Evolutionary conservation across 2,888 invertebrate genomes (phyloP), one percentile per base, ranked within the genome.

Genomic region (Argyresthia albistria): DNA sequence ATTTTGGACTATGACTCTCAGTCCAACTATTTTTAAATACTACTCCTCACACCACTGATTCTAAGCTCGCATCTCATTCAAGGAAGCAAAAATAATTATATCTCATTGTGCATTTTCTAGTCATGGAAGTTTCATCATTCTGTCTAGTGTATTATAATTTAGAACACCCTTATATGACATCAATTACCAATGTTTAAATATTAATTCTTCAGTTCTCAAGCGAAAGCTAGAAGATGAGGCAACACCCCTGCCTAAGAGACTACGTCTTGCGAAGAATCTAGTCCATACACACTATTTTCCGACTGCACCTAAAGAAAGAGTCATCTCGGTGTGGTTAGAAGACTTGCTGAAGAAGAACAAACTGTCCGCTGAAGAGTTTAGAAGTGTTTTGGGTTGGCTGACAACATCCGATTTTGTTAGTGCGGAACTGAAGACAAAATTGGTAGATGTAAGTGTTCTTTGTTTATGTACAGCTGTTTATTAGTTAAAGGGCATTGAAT

Each of bases 231-330:
- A 82, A 0, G 75, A 86, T 56, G 70, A 72, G 0, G 62, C 69
- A 4, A 81, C 77, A 53, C 80, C 89, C 0, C 55, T 89, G 7
- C 62, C 86, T 0, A 90, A 90, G 61, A 76, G 90, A 8, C 68
- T 90, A 1, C 87, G 89, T 58, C 69, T 90, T 0, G 90, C 90
- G 0, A 88, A 83, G 59, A 90, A 89, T 67, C 76, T 86, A 1
- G 80, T 89, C 3, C 68, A 72, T 9, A 82, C 87, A 0, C 69
- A 80, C 11, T 82, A 89, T 59, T 76, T 90, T 46, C 80, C 89
- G 0, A 67, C 86, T 0, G 72, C 77, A 3, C 80, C 82, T 0
- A 89, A 89, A 61, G 89, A 89, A 56, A 76, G 88, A 51, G 67
- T 88, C 3, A 73, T 90, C 12, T 71, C 87, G 0, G 76, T 83